Conservation (phyloP, 2,888 invertebrate species). For the Xylota sylvarum region DNA sequence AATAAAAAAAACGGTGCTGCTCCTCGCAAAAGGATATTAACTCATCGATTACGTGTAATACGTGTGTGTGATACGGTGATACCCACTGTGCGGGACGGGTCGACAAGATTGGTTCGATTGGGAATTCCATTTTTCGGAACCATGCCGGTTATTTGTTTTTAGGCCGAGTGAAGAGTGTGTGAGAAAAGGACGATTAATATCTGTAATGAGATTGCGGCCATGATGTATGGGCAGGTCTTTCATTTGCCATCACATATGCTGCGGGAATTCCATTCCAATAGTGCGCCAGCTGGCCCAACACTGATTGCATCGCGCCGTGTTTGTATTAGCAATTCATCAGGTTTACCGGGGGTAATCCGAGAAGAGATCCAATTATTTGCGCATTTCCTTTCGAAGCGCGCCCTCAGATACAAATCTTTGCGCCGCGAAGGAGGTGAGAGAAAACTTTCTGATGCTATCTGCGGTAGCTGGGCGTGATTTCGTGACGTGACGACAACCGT, state of each 20-base stretch:
- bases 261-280: constrained; percentile 66
- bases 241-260: constrained; percentile 58
- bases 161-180: constrained; percentile 56
- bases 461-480: constrained; percentile 38
- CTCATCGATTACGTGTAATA: constrained; percentile 73
- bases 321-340: constrained; percentile 68
- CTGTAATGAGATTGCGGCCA: constrained; percentile 75
- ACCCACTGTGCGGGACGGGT: constrained; percentile 68
- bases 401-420: constrained; percentile 34
- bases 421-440: constrained; percentile 21
- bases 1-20: constrained; percentile 11
- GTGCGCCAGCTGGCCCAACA: constrained; percentile 66
- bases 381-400: constrained; percentile 41
- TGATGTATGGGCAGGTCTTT: constrained; percentile 65
- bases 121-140: constrained; percentile 50
- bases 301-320: constrained; percentile 69
- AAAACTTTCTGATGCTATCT: constrained; percentile 51
- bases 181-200: constrained; percentile 77
- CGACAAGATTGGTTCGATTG: constrained; percentile 65
- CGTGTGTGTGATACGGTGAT: constrained; percentile 58
- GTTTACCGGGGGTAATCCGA: constrained; percentile 55
- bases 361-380: constrained; percentile 67
- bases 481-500: constrained; percentile 29
- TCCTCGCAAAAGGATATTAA: constrained; percentile 72
- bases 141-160: constrained; percentile 69